phyloP scores from a whole-genome alignment of 30 jellyfish, hydroid and myxozoan species.

The Aurelia sp. region DNA sequence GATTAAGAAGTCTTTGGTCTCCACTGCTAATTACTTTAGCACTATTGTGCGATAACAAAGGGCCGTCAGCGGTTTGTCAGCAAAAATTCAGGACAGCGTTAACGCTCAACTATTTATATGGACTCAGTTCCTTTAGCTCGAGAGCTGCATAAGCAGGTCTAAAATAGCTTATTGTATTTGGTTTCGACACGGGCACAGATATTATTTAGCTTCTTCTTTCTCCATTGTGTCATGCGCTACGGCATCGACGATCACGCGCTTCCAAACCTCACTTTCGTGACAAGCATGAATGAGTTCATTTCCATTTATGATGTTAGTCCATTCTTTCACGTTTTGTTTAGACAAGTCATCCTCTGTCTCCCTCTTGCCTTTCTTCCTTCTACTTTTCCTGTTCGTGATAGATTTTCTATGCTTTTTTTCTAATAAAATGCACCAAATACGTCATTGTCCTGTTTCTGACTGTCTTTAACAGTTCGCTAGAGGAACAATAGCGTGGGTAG shows the following conservation, averaged over 20 bases:
- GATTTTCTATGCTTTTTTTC: conserved; percentile 54
- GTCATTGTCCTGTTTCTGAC: conserved; percentile 62
- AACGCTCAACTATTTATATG: no score
- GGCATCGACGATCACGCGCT: conserved; percentile 51
- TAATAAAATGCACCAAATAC: conserved; percentile 38
- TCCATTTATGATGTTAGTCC: conserved; percentile 45
- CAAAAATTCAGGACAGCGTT: no score
- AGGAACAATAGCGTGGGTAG: no score
- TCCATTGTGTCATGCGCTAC: conserved; percentile 38
- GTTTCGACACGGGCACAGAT: no score
- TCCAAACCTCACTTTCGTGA: conserved; percentile 40
- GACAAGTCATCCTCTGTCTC: conserved; percentile 61
- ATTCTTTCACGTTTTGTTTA: conserved; percentile 34
- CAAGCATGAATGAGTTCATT: conserved; percentile 51
- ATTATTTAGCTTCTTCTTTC: no score
- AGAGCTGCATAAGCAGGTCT: no score
- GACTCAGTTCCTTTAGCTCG: no score
- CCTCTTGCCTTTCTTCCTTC: conserved; percentile 50
- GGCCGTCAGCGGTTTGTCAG: no score
- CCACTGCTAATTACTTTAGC: no score
- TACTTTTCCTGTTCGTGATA: conserved; percentile 49
- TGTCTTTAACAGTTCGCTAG: conserved; percentile 9
- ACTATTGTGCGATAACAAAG: no score
- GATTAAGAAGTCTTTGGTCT: no score
- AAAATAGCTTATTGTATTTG: no score